A percentile compares a stretch with the other conserved stretches of the same genome.
Conservation (phyloP, 2,797 vertebrate genomes). For the Petrocephalus schoutedeni region DNA sequence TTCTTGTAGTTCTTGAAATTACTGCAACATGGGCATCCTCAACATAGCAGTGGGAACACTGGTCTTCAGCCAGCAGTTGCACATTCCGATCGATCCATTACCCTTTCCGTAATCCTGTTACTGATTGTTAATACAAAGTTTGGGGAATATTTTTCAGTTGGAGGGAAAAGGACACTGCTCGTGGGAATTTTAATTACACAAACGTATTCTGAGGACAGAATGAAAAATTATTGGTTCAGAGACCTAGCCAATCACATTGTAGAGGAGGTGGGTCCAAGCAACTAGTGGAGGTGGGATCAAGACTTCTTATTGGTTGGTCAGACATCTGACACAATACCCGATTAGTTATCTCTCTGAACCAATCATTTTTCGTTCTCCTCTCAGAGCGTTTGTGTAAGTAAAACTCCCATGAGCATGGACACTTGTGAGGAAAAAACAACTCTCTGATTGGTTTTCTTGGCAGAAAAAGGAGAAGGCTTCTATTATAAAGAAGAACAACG, state of each 20-base stretch:
- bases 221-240: no score
- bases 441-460: constrained; percentile 30
- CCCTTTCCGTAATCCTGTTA: constrained; percentile 28
- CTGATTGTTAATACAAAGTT: constrained; percentile 29
- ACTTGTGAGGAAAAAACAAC: neutral
- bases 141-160: constrained; percentile 22
- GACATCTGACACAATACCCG: no score
- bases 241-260: no score
- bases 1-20: neutral
- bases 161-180: neutral
- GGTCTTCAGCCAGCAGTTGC: constrained; percentile 21
- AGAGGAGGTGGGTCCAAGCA: no score
- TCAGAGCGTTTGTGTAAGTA: no score
- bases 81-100: constrained; percentile 37
- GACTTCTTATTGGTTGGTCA: no score
- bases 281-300: no score
- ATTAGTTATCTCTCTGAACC: no score
- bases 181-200: no score
- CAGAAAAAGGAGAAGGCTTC: constrained; percentile 96
- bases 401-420: neutral
- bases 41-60: neutral
- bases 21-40: neutral
- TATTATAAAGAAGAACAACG: constrained; percentile 93
- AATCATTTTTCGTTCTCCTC: no score
- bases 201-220: no score